Conservation (phyloP, 2,113 vertebrate genomes). For the Sus scrofa region DNA sequence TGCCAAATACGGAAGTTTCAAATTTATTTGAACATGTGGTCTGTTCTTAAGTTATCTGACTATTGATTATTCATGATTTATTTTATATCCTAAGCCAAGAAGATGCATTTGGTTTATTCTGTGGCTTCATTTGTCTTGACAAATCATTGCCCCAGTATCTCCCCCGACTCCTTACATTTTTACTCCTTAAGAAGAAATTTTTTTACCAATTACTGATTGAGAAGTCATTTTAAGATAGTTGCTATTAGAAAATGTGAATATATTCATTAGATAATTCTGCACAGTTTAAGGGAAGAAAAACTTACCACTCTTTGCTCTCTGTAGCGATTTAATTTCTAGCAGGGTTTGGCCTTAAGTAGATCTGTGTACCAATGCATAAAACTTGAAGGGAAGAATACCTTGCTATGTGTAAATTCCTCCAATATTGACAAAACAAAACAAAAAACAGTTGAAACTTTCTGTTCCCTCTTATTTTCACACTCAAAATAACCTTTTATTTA, state of each 20-base stretch:
- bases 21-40: background rate
- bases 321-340: slow-evolving; percentile 53
- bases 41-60: slow-evolving; percentile 48
- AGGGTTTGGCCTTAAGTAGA: slow-evolving; percentile 23
- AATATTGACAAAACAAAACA: background rate
- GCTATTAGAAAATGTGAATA: slow-evolving; percentile 9
- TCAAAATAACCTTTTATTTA: slow-evolving; percentile 19
- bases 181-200: background rate
- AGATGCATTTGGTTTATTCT: slow-evolving; percentile 32
- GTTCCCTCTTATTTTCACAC: background rate
- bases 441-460: background rate
- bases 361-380: background rate
- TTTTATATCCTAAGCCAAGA: slow-evolving; percentile 41
- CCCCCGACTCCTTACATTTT: background rate
- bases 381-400: background rate
- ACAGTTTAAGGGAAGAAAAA: slow-evolving; percentile 34
- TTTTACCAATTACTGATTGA: slow-evolving; percentile 46
- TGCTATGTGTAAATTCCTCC: slow-evolving; percentile 33
- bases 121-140: slow-evolving; percentile 42
- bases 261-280: slow-evolving; percentile 14
- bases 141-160: background rate
- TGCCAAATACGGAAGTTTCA: background rate
- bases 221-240: slow-evolving; percentile 38
- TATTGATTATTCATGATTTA: slow-evolving; percentile 45
- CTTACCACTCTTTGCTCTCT: background rate